Evolutionary conservation across 2,888 invertebrate species (phyloP).

Genomic region (Ichneumoninae sp.): DNA sequence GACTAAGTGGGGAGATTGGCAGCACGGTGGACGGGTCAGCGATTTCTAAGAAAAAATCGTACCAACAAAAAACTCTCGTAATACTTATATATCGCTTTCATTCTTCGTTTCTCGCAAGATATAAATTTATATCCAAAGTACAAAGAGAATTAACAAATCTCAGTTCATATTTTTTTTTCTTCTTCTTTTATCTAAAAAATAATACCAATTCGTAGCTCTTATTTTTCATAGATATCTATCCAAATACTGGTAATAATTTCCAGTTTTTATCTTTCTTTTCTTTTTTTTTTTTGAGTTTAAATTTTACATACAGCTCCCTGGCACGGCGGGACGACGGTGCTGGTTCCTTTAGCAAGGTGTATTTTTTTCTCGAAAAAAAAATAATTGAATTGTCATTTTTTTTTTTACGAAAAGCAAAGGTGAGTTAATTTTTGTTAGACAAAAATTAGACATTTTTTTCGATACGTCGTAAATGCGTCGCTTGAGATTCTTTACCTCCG

Average conservation of each 20-base stretch:
- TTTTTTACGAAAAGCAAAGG: not conserved
- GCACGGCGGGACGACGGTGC: slow-evolving; percentile 35
- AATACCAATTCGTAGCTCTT: slow-evolving; percentile 65
- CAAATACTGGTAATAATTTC: slow-evolving; percentile 51
- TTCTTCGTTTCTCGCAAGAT: slow-evolving; percentile 46
- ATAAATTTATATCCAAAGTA: slow-evolving; percentile 70
- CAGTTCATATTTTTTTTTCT: slow-evolving; percentile 46
- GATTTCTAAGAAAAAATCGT: slow-evolving; percentile 75
- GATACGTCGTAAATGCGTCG: not conserved
- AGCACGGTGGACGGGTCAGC: slow-evolving; percentile 77
- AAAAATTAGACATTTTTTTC: not conserved
- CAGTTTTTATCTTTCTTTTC: slow-evolving; percentile 21
- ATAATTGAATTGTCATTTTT: not conserved
- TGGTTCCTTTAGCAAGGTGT: slow-evolving; percentile 20
- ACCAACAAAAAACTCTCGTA: slow-evolving; percentile 36
- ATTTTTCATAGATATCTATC: slow-evolving; percentile 47
- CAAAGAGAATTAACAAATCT: slow-evolving; percentile 69
- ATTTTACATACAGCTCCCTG: slow-evolving; percentile 16
- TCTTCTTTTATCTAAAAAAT: slow-evolving; percentile 68
- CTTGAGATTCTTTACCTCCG: not conserved
- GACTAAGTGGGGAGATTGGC: slow-evolving; percentile 82
- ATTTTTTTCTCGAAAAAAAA: not conserved
- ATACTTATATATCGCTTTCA: slow-evolving; percentile 51
- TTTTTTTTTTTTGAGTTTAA: slow-evolving; percentile 20
- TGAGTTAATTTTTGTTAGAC: slow-evolving; percentile 1